Base-by-base conservation (phyloP, 2,888 invertebrate genomes). In the Hemithea aestivaria region DNA sequence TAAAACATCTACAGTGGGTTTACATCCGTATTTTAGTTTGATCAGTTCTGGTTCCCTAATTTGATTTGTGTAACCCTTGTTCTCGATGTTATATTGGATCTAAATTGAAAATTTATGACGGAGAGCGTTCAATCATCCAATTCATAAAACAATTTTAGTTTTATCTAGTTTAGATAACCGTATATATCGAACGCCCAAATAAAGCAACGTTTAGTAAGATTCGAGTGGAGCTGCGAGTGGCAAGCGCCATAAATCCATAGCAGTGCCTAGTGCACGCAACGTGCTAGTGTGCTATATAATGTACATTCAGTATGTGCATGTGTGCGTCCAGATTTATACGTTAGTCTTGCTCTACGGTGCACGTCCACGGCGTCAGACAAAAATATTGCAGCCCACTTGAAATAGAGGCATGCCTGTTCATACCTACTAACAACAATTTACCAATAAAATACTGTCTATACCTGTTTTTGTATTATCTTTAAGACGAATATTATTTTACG, bases 261-360 rank as follows among this genome's bases (percentile, higher is more conserved):
- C 64, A 60, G 66, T 61, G 66, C 61, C 62, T 61, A 60, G 61
- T 62, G 60, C 67, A 76, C 72, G 73, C 73, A 73, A 75, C 68
- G 63, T 68, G 10, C 25, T 23, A 16, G 3, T 11, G 20, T 10
- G n/a, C 10, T 27, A 26, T 11, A 25, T 7, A 25, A 34, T n/a
- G 16, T 29, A 22, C 10, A 1, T 9, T 1, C 25, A 16, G 9
- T 12, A 16, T 23, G 7, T 70, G 66, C 70, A 62, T 71, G 70
- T 62, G 67, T 45, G 67, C 55, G 53, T 58, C 53, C 62, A 67
- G 70, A 76, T 77, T 78, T 77, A 75, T 73, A 66, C 64, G 70
- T 68, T 60, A 71, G 66, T 72, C 72, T 69, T 67, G 66, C 58
- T 58, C 44, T 55, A 53, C 58, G 56, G 46, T 58, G 57, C 65